Base-by-base conservation (phyloP, 30 jellyfish, hydroid and myxozoan species). In the Cassiopea xamachana region DNA sequence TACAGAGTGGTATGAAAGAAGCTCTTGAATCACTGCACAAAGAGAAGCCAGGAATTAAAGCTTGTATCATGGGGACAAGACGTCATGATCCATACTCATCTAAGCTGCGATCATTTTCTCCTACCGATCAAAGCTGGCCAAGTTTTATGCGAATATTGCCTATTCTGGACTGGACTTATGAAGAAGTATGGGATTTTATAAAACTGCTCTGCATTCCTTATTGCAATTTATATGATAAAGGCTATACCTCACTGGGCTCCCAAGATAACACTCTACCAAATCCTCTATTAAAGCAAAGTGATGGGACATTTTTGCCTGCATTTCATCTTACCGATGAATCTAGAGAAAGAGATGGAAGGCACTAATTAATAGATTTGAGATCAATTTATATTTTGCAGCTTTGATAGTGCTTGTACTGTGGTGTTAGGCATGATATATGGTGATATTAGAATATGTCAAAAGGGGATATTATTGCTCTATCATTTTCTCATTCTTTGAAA, bases 21-120 rank as follows among this genome's bases (percentile, higher is more conserved):
- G 99, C 98, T 1, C 81, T 95, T 73, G 80, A 58, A 27, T 70
- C 89, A 59, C 73, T 95, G 82, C 89, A 74, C 58, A 48, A 27
- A 44, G 55, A 51, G 80, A 82, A 90, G 81, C 99, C 99, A 13
- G 81, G 86, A 7, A 68, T 96, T 45, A 89, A 90, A 79, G 98
- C 99, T 43, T 94, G 98, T 55, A 46, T 96, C 0, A 96, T 96
- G 99, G 99, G 99, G 16, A 96, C 99, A 44, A 84, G 99, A 44
- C 97, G 99, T 3, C 98, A 95, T 69, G 99, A 95, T 86, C 99
- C 99, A 13, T 95, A 91, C 70, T 95, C 99, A 14, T 58, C 93
- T 10, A 46, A 68, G 64, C 89, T 95, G 77, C 93, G 97, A 7
- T 73, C 99, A 12, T 95, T 95, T 69, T 51, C 97, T 39, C 87